phyloP scores from a whole-genome alignment of 2,888 invertebrate species.

The Schrankia costaestrigalis region DNA sequence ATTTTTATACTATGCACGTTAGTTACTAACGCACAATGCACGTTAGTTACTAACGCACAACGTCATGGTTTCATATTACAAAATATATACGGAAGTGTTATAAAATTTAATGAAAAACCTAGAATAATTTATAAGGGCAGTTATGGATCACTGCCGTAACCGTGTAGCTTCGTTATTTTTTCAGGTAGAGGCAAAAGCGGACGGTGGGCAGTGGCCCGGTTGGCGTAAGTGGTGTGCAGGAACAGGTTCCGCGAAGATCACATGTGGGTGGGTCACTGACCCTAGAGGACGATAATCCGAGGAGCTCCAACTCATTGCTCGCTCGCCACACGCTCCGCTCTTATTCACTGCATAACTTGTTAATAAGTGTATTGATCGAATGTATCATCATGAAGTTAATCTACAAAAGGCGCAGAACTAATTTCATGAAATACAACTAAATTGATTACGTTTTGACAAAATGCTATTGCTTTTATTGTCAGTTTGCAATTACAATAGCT shows the following conservation, averaged over 20 bases:
- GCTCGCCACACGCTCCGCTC: constrained; percentile 29
- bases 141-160: constrained; percentile 7
- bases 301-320: constrained; percentile 43
- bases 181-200: constrained; percentile 34
- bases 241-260: constrained; percentile 72
- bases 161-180: constrained; percentile 31
- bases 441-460: no score
- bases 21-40: constrained; percentile 20
- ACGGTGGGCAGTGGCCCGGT: constrained; percentile 45
- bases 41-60: constrained; percentile 37
- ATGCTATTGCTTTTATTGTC: no score
- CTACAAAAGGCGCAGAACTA: constrained; percentile 5
- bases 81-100: no score
- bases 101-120: no score
- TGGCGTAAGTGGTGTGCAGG: constrained; percentile 61
- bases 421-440: no score
- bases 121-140: not conserved
- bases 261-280: constrained; percentile 70
- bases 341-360: constrained; percentile 19
- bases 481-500: no score
- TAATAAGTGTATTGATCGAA: no score
- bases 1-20: constrained; percentile 15
- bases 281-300: constrained; percentile 61
- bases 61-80: no score
- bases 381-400: no score